Evolutionary conservation across 2,888 invertebrate genomes (phyloP).

Genomic region (Drosophila villosipedis): DNA sequence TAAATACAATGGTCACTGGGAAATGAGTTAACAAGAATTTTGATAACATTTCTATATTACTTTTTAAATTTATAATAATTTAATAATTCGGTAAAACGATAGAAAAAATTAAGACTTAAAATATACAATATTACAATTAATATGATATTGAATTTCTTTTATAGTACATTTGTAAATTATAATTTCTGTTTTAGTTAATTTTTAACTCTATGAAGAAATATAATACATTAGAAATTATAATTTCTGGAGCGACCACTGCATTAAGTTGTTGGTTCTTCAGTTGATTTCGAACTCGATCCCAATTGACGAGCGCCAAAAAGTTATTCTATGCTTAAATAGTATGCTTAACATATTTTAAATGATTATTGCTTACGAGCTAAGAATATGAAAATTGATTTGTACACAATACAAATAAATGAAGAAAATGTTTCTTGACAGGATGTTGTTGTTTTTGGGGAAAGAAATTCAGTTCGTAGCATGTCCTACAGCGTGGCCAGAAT

Average conservation of each 20-base stretch:
- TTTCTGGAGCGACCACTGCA: neutral
- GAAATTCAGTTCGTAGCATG: conserved; percentile 36
- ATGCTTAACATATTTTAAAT: conserved; percentile 23
- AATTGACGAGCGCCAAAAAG: neutral
- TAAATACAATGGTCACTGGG: neutral
- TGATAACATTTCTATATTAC: neutral
- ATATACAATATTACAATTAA: neutral
- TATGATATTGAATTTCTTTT: neutral
- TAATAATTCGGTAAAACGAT: too few relatives aligned
- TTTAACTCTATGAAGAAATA: too few relatives aligned
- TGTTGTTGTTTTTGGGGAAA: neutral
- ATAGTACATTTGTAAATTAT: too few relatives aligned
- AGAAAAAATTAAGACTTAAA: too few relatives aligned
- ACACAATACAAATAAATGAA: conserved; percentile 14
- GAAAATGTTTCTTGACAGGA: neutral
- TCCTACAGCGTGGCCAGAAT: conserved; percentile 95
- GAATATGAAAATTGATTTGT: conserved; percentile 6
- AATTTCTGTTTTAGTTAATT: neutral
- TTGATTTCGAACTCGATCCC: neutral
- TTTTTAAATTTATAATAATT: too few relatives aligned
- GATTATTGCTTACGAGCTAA: conserved; percentile 16
- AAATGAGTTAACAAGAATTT: neutral
- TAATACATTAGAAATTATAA: neutral
- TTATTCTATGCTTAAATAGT: conserved; percentile 6
- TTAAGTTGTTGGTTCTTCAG: neutral